phyloP scores from a whole-genome alignment of 2,888 invertebrate species.

The Eurytoma adleriae region DNA sequence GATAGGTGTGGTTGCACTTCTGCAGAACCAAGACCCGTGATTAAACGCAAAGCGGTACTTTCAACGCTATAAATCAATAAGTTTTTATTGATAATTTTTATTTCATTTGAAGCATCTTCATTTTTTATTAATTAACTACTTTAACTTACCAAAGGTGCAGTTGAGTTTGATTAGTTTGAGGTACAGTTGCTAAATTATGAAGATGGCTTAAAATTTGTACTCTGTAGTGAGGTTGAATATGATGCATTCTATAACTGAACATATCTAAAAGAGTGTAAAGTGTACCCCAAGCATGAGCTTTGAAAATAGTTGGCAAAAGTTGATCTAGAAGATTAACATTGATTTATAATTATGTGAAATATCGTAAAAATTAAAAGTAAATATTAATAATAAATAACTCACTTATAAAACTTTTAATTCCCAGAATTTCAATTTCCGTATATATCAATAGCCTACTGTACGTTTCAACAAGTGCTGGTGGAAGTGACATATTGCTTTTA shows the following conservation, averaged over 20 bases:
- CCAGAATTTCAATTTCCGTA: slow-evolving; percentile 96
- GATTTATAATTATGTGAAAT: slow-evolving; percentile 4
- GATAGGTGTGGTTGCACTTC: slow-evolving; percentile 97
- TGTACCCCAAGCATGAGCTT: slow-evolving; percentile 95
- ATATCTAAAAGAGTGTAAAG: slow-evolving; percentile 96
- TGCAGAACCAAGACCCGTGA: slow-evolving; percentile 93
- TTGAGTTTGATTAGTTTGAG: slow-evolving; percentile 96
- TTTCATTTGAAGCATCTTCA: slow-evolving; percentile 4
- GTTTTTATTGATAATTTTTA: neutral
- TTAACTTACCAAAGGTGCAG: slow-evolving; percentile 88
- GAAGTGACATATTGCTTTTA: slow-evolving; percentile 89
- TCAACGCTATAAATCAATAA: slow-evolving; percentile 81
- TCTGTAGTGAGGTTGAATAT: slow-evolving; percentile 96
- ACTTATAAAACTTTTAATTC: slow-evolving; percentile 94
- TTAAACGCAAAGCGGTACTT: slow-evolving; percentile 90
- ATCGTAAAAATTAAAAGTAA: neutral
- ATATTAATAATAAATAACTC: slow-evolving; percentile 11
- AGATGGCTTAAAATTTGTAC: slow-evolving; percentile 94
- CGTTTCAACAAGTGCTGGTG: slow-evolving; percentile 96
- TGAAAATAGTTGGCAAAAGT: slow-evolving; percentile 70
- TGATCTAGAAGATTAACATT: slow-evolving; percentile 39
- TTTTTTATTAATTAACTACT: neutral
- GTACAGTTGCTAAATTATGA: slow-evolving; percentile 92
- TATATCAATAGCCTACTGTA: slow-evolving; percentile 95
- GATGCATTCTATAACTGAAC: slow-evolving; percentile 97